Base-by-base conservation (phyloP, 2,797 vertebrate genomes). In the Acipenser ruthenus region DNA sequence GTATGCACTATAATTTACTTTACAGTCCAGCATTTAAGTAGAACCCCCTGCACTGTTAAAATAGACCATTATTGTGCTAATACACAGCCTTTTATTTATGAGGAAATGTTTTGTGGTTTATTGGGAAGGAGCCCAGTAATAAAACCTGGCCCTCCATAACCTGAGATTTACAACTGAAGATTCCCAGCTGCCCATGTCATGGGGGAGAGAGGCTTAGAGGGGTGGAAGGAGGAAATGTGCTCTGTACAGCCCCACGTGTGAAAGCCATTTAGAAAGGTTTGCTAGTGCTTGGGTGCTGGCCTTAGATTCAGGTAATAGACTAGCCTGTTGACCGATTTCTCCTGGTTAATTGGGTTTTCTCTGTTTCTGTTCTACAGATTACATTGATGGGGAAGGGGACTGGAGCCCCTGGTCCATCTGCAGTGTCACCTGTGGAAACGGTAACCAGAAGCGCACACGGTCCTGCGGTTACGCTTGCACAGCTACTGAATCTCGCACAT, bases 401-500 rank as follows among this genome's bases (percentile, higher is more conserved):
- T 98, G 95, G 95, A 97, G 94, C 70, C 78, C 84, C 2, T 98
- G 95, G 95, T 95, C 95, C 11, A 74, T 78, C 0, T 97, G 95
- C 77, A 96, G 94, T 0, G 90, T 94, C 75, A 95, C 93, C 71
- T 98, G 95, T 10, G 93, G 93, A 4, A 88, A 93, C 0, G 95
- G 95, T 53, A 98, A 77, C 74, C 95, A 98, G 88, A 96, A 96
- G 83, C 89, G 95, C 68, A 98, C 92, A 0, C 73, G 94, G 69
- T 92, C 95, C 6, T 98, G 95, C 0, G 95, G 95, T 0, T 97
- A 97, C 0, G 94, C 95, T 48, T 98, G 95, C 69, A 98, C 93
- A 0, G 95, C 95, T 60, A 98, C 95, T 0, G 95, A 98, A 82
- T 96, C 95, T 1, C 89, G 95, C 13, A 96, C 93, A 0, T 98